phyloP scores from a whole-genome alignment of 2,797 vertebrate genomes.

The Catharus ustulatus region DNA sequence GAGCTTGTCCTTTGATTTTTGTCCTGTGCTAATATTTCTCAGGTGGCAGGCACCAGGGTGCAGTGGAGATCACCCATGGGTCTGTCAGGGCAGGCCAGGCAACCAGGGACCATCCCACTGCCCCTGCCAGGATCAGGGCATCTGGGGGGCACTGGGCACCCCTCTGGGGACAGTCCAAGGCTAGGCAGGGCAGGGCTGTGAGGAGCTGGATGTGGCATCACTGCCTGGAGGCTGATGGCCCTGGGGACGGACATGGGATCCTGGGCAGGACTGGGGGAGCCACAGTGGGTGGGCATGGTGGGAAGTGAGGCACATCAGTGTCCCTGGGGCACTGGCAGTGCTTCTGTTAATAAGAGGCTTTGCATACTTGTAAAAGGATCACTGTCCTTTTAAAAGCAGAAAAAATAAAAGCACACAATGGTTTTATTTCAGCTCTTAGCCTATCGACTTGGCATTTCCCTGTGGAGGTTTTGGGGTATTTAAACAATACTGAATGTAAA shows the following conservation, averaged over 20 bases:
- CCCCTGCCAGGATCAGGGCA: not conserved
- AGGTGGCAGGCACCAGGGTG: not conserved
- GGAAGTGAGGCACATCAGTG: not conserved
- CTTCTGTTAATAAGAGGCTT: not conserved
- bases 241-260: not conserved
- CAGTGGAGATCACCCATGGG: fast-evolving
- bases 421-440: not conserved
- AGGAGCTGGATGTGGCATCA: not conserved
- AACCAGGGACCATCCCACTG: fast-evolving
- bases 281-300: too few species aligned
- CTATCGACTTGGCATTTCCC: constrained; percentile 30
- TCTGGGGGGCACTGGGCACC: fast-evolving
- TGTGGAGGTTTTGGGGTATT: not conserved
- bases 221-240: not conserved
- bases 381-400: not conserved
- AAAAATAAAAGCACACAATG: not conserved
- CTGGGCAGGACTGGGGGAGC: not conserved
- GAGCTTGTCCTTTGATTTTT: not conserved
- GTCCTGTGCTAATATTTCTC: not conserved
- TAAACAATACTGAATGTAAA: constrained; percentile 43
- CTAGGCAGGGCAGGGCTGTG: not conserved
- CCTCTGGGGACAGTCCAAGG: not conserved
- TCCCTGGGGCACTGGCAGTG: not conserved
- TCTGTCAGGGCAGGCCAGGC: not conserved
- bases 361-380: not conserved